Percentiles rank a stretch among this genome's conserved stretches.
phyloP scores from a whole-genome alignment of 2,113 vertebrate species.

The Brachionichthys hirsutus region DNA sequence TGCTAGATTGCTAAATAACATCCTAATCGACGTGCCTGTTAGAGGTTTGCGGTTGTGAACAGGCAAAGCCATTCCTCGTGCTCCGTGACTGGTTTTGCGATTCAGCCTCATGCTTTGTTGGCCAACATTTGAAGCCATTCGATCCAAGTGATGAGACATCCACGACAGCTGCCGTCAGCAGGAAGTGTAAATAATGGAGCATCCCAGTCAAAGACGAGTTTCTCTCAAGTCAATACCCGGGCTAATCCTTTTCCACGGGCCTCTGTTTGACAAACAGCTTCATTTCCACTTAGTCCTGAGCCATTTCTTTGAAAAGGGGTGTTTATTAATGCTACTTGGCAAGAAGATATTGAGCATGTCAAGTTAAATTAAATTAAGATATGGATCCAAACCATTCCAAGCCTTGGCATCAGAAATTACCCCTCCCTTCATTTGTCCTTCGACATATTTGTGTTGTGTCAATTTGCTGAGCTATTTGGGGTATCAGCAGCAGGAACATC shows the following conservation, averaged over 20 bases:
- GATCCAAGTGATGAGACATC: constrained; percentile 57
- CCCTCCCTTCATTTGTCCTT: constrained; percentile 60
- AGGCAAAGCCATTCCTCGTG: constrained; percentile 9
- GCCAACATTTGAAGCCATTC: constrained; percentile 50
- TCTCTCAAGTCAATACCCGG: constrained; percentile 46
- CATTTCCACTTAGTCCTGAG: constrained; percentile 35
- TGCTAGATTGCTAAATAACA: constrained; percentile 14
- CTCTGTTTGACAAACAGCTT: constrained; percentile 30
- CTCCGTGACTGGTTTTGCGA: constrained; percentile 30
- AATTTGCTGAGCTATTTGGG: constrained; percentile 52
- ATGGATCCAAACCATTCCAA: constrained; percentile 67
- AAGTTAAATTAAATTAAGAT: constrained; percentile 44
- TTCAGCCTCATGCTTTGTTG: constrained; percentile 46
- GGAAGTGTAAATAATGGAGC: constrained; percentile 71
- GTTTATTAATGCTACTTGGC: constrained; percentile 48
- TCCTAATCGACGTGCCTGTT: constrained; percentile 19
- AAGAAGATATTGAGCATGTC: not conserved
- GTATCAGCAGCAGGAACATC: constrained; percentile 37
- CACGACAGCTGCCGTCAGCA: constrained; percentile 63
- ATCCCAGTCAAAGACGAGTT: constrained; percentile 44
- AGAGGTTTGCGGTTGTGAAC: constrained; percentile 16
- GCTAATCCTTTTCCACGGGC: constrained; percentile 47
- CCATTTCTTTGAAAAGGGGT: constrained; percentile 23
- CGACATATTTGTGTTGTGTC: constrained; percentile 55
- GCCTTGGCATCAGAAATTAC: constrained; percentile 49